Percentiles rank a stretch among this genome's conserved stretches.
Conservation (phyloP, 2,113 vertebrate genomes). For the Cyprinodon brontotheroides region DNA sequence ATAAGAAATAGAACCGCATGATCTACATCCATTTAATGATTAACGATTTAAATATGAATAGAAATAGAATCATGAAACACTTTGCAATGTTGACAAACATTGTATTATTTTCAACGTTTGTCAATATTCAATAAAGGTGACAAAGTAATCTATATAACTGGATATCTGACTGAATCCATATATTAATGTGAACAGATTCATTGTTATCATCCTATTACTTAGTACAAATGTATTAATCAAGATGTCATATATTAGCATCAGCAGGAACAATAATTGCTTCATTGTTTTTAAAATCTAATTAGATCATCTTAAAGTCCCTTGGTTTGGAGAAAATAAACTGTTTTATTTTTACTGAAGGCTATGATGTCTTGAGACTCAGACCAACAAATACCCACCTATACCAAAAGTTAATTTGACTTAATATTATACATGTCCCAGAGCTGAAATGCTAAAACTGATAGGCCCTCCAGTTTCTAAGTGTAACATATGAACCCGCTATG, state of each 20-base stretch:
- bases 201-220: background rate
- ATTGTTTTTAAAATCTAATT: background rate
- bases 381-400: background rate
- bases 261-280: background rate
- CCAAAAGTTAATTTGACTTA: conserved; percentile 30
- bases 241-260: background rate
- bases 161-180: too few species aligned
- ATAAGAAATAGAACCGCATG: too few species aligned
- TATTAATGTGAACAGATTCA: too few species aligned
- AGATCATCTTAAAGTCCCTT: background rate
- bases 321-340: background rate
- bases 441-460: conserved; percentile 57
- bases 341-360: background rate
- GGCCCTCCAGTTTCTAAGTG: conserved; percentile 34
- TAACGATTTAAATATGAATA: too few species aligned
- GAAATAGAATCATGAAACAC: too few species aligned
- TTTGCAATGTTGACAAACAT: too few species aligned
- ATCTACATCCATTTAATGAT: too few species aligned
- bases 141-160: too few species aligned
- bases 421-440: conserved; percentile 42
- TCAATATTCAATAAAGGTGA: too few species aligned
- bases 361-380: background rate
- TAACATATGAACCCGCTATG: conserved; percentile 47
- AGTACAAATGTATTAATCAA: background rate
- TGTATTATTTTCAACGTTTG: too few species aligned